These are phyloP conservation scores for Hofmannophila pseudospretella DNA, from an alignment of 2,888 invertebrate species.

Conservation along the genomic window DNA sequence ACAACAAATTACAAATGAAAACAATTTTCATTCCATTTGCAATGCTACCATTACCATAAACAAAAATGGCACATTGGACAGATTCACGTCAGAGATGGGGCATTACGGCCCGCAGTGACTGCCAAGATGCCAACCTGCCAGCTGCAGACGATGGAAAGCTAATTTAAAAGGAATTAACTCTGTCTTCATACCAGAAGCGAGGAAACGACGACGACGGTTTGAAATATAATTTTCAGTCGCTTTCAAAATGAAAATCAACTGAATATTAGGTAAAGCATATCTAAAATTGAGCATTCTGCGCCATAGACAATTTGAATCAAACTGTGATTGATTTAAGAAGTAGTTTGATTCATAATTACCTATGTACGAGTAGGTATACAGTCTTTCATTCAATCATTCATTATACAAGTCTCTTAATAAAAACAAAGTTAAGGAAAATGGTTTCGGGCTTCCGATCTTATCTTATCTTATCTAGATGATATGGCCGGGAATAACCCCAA, in stretches of 20 bases:
- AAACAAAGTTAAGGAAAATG: too few relatives aligned
- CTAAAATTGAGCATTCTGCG: too few relatives aligned
- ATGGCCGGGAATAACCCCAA: too few relatives aligned
- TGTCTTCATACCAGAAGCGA: conserved; percentile 9
- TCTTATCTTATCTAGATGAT: too few relatives aligned
- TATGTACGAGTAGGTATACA: too few relatives aligned
- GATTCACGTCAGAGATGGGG: conserved; percentile 6
- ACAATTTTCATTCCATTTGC: conserved; percentile 7
- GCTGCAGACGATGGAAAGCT: conserved; percentile 6
- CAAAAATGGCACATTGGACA: conserved; percentile 1
- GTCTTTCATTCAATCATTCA: too few relatives aligned
- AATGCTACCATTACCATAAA: conserved; percentile 1
- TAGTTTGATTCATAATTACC: too few relatives aligned
- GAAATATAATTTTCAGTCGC: neutral
- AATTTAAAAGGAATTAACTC: conserved; percentile 16
- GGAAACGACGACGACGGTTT: neutral
- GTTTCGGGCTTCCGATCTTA: too few relatives aligned
- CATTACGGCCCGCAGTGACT: conserved; percentile 1
- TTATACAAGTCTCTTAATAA: too few relatives aligned
- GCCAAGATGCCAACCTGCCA: conserved; percentile 4
- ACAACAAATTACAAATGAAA: neutral
- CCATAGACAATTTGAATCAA: too few relatives aligned
- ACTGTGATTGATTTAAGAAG: too few relatives aligned
- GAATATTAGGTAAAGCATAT: too few relatives aligned
- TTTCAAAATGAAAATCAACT: neutral